A percentile compares a stretch with the other conserved stretches of the same genome.
Evolutionary conservation across 1,140 invertebrate genomes (phyloP).

Genomic region (Drosophila equinoxialis): DNA sequence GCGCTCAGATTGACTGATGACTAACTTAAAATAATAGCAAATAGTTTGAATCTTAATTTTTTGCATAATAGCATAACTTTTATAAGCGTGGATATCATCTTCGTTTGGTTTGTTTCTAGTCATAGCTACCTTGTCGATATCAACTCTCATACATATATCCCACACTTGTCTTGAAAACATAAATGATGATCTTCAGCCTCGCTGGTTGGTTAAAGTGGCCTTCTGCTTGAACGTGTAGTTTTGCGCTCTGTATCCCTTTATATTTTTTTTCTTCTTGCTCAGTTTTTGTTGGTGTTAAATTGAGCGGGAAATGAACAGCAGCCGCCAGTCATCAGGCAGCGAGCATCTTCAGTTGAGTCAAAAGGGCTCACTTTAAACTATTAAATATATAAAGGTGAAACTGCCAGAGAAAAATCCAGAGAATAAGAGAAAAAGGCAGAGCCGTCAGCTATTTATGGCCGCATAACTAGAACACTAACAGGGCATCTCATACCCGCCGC

Average conservation of each 20-base stretch:
- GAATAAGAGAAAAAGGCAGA: conserved; percentile 14
- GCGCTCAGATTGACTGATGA: too few relatives aligned
- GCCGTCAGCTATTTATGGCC: conserved; percentile 71
- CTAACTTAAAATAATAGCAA: too few relatives aligned
- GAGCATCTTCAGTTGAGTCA: conserved; percentile 31
- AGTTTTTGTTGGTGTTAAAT: conserved; percentile 74
- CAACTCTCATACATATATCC: neutral
- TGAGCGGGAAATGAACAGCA: conserved; percentile 60
- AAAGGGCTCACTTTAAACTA: conserved; percentile 75
- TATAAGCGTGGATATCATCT: too few relatives aligned
- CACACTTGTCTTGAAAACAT: conserved; percentile 1
- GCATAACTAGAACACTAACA: conserved; percentile 74
- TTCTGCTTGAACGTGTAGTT: neutral
- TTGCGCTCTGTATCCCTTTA: neutral
- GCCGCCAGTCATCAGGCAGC: conserved; percentile 42
- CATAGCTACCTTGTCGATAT: neutral
- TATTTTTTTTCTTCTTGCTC: neutral
- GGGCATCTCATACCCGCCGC: conserved; percentile 6
- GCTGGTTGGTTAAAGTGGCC: conserved; percentile 50
- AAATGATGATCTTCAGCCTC: conserved; percentile 1
- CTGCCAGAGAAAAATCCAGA: neutral
- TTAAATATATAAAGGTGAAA: conserved; percentile 61
- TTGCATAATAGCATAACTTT: neutral
- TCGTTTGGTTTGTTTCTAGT: neutral
- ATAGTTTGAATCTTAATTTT: too few relatives aligned